Conservation (phyloP, 2,888 invertebrate genomes). For the Aleiodes testaceus region DNA sequence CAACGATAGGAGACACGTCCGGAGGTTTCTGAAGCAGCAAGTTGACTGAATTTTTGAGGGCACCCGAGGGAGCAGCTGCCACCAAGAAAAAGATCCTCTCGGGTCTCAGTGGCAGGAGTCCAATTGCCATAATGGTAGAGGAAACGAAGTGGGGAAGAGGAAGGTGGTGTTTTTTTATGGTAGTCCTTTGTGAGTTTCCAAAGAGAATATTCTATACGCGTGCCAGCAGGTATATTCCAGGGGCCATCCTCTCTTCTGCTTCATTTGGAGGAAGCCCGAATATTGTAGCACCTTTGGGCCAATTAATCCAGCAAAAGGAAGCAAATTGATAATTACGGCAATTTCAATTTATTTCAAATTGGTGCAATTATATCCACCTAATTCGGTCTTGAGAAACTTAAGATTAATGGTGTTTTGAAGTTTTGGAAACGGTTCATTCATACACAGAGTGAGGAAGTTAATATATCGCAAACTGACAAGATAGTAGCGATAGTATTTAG, state of each 20-base stretch:
- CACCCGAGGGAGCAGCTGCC: constrained; percentile 53
- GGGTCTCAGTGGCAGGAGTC: constrained; percentile 40
- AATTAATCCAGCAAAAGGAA: background rate
- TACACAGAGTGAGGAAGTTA: background rate
- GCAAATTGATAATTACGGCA: background rate
- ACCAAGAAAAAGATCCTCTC: constrained; percentile 56
- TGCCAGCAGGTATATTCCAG: constrained; percentile 39
- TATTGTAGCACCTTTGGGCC: background rate
- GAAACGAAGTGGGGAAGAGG: constrained; percentile 4
- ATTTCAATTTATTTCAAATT: background rate
- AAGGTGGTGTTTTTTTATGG: constrained; percentile 10
- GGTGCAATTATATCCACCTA: background rate
- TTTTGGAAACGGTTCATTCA: too few relatives aligned
- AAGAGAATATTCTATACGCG: constrained; percentile 15
- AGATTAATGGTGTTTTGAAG: too few relatives aligned
- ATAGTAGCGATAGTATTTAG: constrained; percentile 40
- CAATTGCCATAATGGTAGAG: constrained; percentile 43
- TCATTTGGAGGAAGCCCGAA: background rate
- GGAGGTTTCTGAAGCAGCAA: constrained; percentile 54
- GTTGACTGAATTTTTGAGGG: constrained; percentile 58
- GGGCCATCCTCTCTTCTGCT: background rate
- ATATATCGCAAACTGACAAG: constrained; percentile 1
- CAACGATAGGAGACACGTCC: constrained; percentile 46
- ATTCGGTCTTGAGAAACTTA: too few relatives aligned
- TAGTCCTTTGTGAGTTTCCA: constrained; percentile 19